Evolutionary conservation across 2,113 vertebrate genomes (phyloP).

Genomic region (Psephotus haematonotus): DNA sequence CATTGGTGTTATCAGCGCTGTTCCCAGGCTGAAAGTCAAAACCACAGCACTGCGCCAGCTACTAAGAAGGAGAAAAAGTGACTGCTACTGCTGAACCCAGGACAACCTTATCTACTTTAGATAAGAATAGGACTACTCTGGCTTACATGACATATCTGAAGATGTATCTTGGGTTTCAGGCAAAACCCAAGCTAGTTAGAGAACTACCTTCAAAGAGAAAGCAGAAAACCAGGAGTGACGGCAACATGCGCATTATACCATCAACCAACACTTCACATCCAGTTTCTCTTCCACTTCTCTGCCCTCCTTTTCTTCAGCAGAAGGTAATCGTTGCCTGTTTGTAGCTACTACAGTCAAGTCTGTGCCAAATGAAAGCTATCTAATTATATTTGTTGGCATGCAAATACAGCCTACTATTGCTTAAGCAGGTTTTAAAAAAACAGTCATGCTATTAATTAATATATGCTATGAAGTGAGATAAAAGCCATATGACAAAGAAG

Average conservation of each 20-base stretch:
- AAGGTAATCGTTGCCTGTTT: not conserved
- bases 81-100: too few relatives aligned
- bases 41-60: too few relatives aligned
- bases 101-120: not conserved
- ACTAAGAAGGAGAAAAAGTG: too few relatives aligned
- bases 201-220: not conserved
- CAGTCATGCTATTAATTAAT: not conserved
- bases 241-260: not conserved
- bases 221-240: not conserved
- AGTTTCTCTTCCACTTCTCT: not conserved
- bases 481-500: not conserved
- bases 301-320: not conserved
- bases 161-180: not conserved
- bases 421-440: constrained; percentile 5
- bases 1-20: too few relatives aligned
- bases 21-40: too few relatives aligned
- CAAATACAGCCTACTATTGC: not conserved
- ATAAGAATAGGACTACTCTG: not conserved
- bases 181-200: not conserved
- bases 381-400: constrained; percentile 25
- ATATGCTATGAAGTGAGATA: not conserved
- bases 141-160: not conserved
- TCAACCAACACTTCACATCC: not conserved
- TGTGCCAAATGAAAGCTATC: constrained; percentile 1
- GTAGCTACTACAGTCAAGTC: not conserved